phyloP scores from a whole-genome alignment of 2,797 vertebrate genomes.

The Dallia pectoralis region DNA sequence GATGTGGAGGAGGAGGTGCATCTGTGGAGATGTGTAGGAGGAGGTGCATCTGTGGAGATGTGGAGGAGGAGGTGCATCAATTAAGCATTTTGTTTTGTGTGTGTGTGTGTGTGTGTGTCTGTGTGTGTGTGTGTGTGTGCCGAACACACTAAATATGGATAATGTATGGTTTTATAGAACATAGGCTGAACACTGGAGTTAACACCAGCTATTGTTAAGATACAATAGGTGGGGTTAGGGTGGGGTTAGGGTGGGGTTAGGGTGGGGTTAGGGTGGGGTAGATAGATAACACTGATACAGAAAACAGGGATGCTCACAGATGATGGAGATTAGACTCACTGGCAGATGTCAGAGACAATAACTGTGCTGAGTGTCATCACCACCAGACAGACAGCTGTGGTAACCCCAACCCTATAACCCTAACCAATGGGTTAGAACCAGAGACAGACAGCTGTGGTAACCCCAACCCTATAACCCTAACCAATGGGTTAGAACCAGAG shows the following conservation, averaged over 20 bases:
- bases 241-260: conserved; percentile 14
- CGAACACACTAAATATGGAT: not conserved
- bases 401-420: no score
- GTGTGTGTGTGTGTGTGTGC: conserved; percentile 24
- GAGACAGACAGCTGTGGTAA: no score
- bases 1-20: no score
- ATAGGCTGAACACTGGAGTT: no score
- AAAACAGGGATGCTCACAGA: conserved; percentile 40
- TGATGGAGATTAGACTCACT: conserved; percentile 50
- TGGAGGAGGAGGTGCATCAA: no score
- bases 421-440: no score
- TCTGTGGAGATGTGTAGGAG: conserved; percentile 72
- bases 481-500: no score
- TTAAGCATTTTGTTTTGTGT: conserved; percentile 27
- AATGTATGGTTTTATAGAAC: not conserved
- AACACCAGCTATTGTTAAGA: no score
- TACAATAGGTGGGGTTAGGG: no score
- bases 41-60: conserved; percentile 79
- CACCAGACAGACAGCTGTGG: no score
- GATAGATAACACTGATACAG: conserved; percentile 19
- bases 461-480: no score
- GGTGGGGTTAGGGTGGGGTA: conserved; percentile 13
- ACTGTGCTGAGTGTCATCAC: no score
- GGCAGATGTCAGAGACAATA: conserved; percentile 26
- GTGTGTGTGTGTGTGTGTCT: not conserved